These are phyloP conservation scores for Prolemur simus DNA, from an alignment of 2,113 vertebrate species.

Conservation along the genomic window DNA sequence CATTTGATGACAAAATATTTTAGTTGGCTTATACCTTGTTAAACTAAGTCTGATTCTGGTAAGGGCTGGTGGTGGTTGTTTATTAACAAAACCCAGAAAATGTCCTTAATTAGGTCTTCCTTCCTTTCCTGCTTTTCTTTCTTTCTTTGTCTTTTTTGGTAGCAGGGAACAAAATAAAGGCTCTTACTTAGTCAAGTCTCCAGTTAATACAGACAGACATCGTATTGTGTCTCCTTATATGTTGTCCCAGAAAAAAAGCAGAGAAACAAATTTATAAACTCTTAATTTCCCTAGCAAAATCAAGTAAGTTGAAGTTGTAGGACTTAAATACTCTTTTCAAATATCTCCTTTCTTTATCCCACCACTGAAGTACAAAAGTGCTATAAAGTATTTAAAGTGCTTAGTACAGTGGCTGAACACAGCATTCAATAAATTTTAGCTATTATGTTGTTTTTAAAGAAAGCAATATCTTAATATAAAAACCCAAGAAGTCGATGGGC, in stretches of 20 bases:
- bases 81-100: background rate
- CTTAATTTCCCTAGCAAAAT: background rate
- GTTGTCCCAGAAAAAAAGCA: background rate
- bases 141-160: background rate
- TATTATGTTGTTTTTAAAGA: background rate
- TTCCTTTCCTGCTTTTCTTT: background rate
- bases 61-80: background rate
- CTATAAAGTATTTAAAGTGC: background rate
- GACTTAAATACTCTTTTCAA: background rate
- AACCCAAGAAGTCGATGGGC: background rate
- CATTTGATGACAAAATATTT: background rate
- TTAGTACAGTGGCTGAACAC: background rate
- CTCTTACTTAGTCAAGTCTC: background rate
- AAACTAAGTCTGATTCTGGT: background rate
- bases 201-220: conserved; percentile 1
- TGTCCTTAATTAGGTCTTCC: background rate
- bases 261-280: background rate
- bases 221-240: background rate
- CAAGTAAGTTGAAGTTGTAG: background rate
- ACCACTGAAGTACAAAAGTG: background rate
- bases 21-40: background rate
- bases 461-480: background rate
- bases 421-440: background rate
- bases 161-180: background rate
- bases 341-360: background rate